Base-by-base conservation (phyloP, 2,888 invertebrate genomes). In the Cantharis flavilabris region DNA sequence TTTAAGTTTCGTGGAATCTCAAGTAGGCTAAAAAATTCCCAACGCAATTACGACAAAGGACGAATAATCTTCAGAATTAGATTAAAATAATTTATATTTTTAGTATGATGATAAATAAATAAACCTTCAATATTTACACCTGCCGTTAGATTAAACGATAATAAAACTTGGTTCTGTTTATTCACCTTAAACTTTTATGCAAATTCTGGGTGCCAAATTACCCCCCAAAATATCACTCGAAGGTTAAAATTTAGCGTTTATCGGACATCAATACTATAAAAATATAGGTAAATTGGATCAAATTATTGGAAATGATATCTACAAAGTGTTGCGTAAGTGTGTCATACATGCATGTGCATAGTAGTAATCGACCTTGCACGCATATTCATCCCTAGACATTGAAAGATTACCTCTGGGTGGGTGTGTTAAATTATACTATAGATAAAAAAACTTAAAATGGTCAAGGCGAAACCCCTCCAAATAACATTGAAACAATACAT, bases 401-500 rank as follows among this genome's bases (percentile, higher is more conserved):
- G 84, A 83, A 81, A 77, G 67, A 77, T 77, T 71, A 81, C 71
- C 63, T 71, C 70, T 73, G 65, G 73, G 81, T 80, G 82, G 82
- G 82, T 83, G 81, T 79, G 81, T 81, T 76, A 72, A 23, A 71
- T 62, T 70, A 70, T 70, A 64, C 67, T 30, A 26, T 70, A 71
- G 70, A 70, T 69, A 70, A 23, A 76, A 76, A 78, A 76, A 71
- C 73, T 75, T 75, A 80, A 83, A 81, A 85, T 84, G 85, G 85
- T 84, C 86, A 86, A 86, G 86, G 86, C 77, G 73, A 84, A 79
- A 77, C 84, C 84, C 85, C 83, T 77, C 82, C 78, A 82, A 80
- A 81, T 75, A 82, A 82, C 82, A 83, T 84, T 84, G 81, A 82
- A 84, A 84, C 83, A 82, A 83, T 80, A 80, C 80, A 78, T 76